Conservation (phyloP, 2,797 vertebrate genomes). For the Sternarchorhynchus goeldii region DNA sequence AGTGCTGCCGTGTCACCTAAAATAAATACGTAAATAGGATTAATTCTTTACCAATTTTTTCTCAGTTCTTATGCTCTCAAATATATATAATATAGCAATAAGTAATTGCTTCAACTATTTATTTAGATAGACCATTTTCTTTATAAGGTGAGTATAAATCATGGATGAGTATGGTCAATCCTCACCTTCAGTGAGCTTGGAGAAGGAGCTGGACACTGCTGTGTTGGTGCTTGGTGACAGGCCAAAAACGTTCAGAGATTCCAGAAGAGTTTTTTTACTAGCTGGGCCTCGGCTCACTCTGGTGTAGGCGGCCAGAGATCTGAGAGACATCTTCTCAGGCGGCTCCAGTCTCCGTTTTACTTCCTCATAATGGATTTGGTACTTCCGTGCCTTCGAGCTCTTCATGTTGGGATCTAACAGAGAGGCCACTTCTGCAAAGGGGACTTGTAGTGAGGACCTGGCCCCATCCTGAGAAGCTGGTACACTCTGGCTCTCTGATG, state of each 20-base stretch:
- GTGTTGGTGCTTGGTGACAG: constrained; percentile 81
- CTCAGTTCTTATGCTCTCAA: neutral
- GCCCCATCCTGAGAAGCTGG: constrained; percentile 37
- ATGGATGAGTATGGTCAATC: neutral
- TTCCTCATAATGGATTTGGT: constrained; percentile 76
- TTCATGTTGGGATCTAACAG: constrained; percentile 84
- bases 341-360: constrained; percentile 78
- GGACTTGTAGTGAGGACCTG: constrained; percentile 63
- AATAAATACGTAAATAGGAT: constrained; percentile 8
- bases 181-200: constrained; percentile 81
- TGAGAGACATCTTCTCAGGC: constrained; percentile 83
- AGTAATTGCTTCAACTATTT: neutral
- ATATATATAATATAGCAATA: neutral
- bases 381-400: constrained; percentile 80
- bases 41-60: too few relatives aligned
- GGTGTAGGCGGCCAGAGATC: constrained; percentile 81
- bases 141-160: neutral
- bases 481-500: constrained; percentile 38
- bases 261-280: constrained; percentile 78
- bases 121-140: neutral
- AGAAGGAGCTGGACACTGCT: constrained; percentile 80
- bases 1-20: constrained; percentile 77
- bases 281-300: constrained; percentile 82
- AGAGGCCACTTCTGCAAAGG: constrained; percentile 80
- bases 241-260: constrained; percentile 75